phyloP scores from a whole-genome alignment of 2,888 invertebrate species.

The Oscheius sp. region DNA sequence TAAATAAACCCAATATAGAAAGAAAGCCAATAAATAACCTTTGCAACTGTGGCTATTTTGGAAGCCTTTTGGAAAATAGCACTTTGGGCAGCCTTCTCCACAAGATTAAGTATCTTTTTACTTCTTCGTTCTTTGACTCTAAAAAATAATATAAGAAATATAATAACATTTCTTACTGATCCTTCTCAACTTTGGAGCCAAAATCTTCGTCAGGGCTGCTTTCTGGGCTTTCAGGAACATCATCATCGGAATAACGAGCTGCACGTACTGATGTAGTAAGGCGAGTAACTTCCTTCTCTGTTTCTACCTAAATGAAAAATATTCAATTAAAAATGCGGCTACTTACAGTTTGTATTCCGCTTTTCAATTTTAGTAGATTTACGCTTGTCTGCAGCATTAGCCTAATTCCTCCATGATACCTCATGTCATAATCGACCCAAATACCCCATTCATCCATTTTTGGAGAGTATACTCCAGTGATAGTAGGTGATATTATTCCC shows the following conservation, averaged over 20 bases:
- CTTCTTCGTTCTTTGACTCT: conserved; percentile 54
- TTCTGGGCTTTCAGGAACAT: conserved; percentile 69
- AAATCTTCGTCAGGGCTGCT: conserved; percentile 71
- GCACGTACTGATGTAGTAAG: conserved; percentile 51
- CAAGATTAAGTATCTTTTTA: conserved; percentile 82
- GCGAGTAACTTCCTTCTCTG: conserved; percentile 46
- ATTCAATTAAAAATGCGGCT: not conserved
- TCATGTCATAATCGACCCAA: conserved; percentile 85
- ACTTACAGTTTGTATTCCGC: conserved; percentile 42
- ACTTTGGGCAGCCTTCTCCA: conserved; percentile 86
- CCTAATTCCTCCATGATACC: conserved; percentile 79
- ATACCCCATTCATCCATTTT: conserved; percentile 84
- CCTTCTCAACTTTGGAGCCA: conserved; percentile 61
- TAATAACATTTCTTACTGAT: conserved; percentile 34
- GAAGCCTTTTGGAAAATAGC: conserved; percentile 89
- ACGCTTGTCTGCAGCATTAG: conserved; percentile 89
- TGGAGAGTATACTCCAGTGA: conserved; percentile 76
- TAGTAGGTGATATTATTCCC: conserved; percentile 65
- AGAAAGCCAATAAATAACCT: too few species aligned
- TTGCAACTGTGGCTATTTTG: conserved; percentile 76
- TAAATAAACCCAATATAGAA: too few species aligned
- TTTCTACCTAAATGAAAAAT: conserved; percentile 40
- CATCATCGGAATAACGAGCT: conserved; percentile 59
- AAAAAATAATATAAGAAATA: conserved; percentile 8
- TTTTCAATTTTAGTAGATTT: conserved; percentile 82